Percentiles rank a stretch among this genome's conserved stretches.
Evolutionary conservation across 2,113 vertebrate species (phyloP).

Genomic region (Bucco capensis): DNA sequence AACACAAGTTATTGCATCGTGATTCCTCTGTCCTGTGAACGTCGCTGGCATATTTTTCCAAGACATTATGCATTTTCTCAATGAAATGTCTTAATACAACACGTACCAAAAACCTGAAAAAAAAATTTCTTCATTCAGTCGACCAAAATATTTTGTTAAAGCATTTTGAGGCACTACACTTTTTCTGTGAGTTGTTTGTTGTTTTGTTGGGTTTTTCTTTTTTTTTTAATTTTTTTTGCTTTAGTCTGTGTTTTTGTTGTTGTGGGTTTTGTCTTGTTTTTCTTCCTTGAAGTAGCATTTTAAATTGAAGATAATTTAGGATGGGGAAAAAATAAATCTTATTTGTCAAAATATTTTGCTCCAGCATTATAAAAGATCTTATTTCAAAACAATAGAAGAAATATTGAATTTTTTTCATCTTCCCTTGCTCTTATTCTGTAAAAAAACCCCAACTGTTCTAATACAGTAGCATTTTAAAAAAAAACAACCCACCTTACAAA

Average conservation of each 20-base stretch:
- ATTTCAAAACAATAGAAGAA: neutral
- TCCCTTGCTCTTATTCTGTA: neutral
- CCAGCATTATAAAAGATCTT: neutral
- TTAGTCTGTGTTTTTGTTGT: no score
- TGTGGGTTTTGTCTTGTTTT: no score
- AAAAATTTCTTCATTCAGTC: neutral
- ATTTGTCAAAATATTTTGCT: neutral
- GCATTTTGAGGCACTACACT: neutral
- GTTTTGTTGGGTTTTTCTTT: no score
- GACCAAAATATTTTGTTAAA: neutral
- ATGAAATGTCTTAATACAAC: neutral
- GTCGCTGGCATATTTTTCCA: neutral
- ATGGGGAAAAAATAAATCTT: neutral
- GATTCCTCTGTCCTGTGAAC: neutral
- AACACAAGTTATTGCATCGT: neutral
- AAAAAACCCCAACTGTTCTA: no score
- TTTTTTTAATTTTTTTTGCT: no score
- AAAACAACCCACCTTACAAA: neutral
- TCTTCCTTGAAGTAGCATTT: neutral
- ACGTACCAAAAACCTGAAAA: neutral
- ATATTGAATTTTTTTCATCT: neutral
- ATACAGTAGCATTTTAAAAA: neutral
- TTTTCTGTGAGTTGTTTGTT: neutral
- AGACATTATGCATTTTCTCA: neutral
- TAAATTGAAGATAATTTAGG: neutral